phyloP scores from a whole-genome alignment of 2,113 vertebrate species.

The Pluvialis apricaria region DNA sequence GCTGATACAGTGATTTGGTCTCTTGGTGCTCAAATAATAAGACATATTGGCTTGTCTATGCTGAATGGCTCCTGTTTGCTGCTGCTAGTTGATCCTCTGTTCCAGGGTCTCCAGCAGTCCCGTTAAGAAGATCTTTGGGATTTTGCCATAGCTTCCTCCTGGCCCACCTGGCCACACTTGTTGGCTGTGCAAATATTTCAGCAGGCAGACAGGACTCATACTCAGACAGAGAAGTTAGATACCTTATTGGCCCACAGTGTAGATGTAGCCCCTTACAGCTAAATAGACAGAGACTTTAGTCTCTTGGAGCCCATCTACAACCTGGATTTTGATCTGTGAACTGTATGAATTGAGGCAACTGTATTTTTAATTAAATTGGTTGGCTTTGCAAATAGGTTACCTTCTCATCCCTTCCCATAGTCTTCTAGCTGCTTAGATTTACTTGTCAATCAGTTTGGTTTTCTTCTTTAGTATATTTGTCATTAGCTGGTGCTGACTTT shows the following conservation, averaged over 20 bases:
- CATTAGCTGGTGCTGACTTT: neutral
- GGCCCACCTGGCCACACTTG: no score
- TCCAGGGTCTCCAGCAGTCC: neutral
- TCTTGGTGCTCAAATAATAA: neutral
- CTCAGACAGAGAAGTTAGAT: neutral
- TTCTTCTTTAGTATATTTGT: neutral
- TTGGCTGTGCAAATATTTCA: neutral
- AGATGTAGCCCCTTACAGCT: neutral
- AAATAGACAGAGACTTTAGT: neutral
- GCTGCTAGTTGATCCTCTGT: neutral
- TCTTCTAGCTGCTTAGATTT: neutral
- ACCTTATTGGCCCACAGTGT: neutral
- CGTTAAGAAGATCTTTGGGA: neutral
- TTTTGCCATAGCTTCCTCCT: neutral
- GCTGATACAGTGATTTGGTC: neutral
- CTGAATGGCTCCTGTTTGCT: neutral
- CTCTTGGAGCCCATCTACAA: neutral
- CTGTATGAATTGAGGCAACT: neutral
- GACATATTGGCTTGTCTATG: neutral
- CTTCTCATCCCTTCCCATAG: neutral
- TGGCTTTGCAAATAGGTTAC: neutral
- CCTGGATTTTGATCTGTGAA: neutral
- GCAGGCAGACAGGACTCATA: neutral
- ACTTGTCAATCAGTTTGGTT: neutral
- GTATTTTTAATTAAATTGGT: neutral